Base-by-base conservation (phyloP, 2,888 invertebrate genomes). In the Liodrosophila aerea region DNA sequence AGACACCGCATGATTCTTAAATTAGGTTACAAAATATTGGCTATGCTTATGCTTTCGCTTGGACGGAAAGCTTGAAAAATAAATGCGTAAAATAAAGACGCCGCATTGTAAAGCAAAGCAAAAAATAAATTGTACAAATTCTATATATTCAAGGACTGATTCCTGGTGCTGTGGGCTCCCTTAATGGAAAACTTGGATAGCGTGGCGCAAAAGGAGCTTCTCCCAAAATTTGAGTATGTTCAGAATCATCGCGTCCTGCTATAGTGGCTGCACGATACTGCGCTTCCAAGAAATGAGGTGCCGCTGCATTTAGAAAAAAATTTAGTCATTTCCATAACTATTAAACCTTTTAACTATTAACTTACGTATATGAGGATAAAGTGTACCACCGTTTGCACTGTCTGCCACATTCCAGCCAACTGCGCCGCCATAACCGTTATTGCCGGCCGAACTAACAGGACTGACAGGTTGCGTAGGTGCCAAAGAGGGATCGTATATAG, bases 251-350 rank as follows among this genome's bases (percentile, higher is more conserved):
- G 33, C 92, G 91, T 65, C 94, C 93, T 57, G 92, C 92, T 43
- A 94, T 92, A 61, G 92, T 92, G 45, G 91, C 91, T 2, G 93
- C 92, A n/a, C 92, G 91, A 78, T 91, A 92, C 37, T 91, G 88
- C 12, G 93, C 92, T 87, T 93, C 93, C 63, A 92, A 92, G 87
- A 93, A 94, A 13, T 93, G 92, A 1, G 94, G 94, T 62, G 93
- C 91, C 72, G 92, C 94, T 94, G 88, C 12, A 90, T n/a, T n/a
- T n/a, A n/a, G n/a, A 16, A 7, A 7, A 5, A 29, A 29, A 22
- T 8, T 18, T 12, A 4, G 0, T 8, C n/a, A n/a, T n/a, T n/a
- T n/a, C n/a, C n/a, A n/a, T 7, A 37, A 9, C 27, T n/a, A 18
- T 3, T n/a, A 0, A 11, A 13, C 7, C n/a, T n/a, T n/a, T n/a